Evolutionary conservation across 1,140 invertebrate genomes (phyloP).

Genomic region (Drusus annulatus): DNA sequence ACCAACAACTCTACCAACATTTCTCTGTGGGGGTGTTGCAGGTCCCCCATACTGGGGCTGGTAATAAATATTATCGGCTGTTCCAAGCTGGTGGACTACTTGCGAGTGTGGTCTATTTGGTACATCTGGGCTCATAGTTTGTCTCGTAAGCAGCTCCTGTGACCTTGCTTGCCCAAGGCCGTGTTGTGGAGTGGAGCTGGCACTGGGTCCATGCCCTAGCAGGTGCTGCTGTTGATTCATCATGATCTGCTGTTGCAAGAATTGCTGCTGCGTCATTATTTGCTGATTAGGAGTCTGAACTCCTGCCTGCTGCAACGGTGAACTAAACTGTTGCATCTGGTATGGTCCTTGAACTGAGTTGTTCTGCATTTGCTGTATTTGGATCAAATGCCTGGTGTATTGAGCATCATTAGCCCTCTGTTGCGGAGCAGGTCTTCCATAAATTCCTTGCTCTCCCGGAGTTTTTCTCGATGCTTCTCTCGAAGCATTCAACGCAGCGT

Average conservation of each 20-base stretch:
- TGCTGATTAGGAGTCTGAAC: slow-evolving; percentile 62
- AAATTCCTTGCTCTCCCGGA: slow-evolving; percentile 70
- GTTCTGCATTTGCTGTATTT: slow-evolving; percentile 74
- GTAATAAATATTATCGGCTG: slow-evolving; percentile 56
- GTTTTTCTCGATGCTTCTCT: slow-evolving; percentile 61
- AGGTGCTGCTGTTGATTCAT: slow-evolving; percentile 65
- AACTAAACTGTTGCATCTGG: slow-evolving; percentile 60
- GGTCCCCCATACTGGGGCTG: slow-evolving; percentile 53
- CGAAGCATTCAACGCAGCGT: slow-evolving; percentile 44
- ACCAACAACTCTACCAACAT: slow-evolving; percentile 24
- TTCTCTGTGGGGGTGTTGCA: slow-evolving; percentile 40
- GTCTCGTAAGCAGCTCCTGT: slow-evolving; percentile 71
- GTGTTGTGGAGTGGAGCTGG: slow-evolving; percentile 56
- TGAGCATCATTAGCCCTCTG: slow-evolving; percentile 63
- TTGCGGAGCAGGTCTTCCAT: slow-evolving; percentile 73
- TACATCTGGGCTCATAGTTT: slow-evolving; percentile 59
- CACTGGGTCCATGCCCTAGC: slow-evolving; percentile 53
- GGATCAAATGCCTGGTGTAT: slow-evolving; percentile 59
- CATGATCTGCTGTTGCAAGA: slow-evolving; percentile 64
- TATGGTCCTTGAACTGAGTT: slow-evolving; percentile 57
- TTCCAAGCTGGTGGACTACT: slow-evolving; percentile 48
- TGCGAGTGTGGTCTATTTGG: slow-evolving; percentile 53
- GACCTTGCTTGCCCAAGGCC: slow-evolving; percentile 68
- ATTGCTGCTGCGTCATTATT: slow-evolving; percentile 61
- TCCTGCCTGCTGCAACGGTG: slow-evolving; percentile 58